Evolutionary conservation across 2,797 vertebrate genomes (phyloP).

Genomic region (Melanotaenia boesemani): DNA sequence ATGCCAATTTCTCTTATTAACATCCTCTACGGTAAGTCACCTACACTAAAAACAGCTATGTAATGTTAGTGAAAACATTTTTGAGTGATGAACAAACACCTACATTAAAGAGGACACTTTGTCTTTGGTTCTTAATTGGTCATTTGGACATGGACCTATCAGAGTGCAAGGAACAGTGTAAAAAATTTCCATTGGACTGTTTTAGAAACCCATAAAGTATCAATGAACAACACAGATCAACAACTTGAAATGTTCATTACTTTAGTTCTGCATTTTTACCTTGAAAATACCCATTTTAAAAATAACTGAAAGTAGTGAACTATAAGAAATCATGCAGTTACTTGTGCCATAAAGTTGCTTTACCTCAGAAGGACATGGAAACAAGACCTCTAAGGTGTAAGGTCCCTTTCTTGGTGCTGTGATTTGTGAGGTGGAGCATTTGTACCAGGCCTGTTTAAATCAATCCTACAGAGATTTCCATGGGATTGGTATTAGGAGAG

Average conservation of each 20-base stretch:
- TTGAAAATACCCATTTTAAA: neutral
- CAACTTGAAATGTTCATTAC: neutral
- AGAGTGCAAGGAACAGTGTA: neutral
- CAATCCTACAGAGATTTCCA: neutral
- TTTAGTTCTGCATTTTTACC: neutral
- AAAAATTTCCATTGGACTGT: neutral
- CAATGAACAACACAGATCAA: no score
- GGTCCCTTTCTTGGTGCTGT: no score
- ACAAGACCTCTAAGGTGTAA: neutral
- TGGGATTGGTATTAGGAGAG: neutral
- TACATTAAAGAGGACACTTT: neutral
- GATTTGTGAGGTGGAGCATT: no score
- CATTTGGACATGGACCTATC: neutral
- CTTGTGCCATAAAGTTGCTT: neutral
- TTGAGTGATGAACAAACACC: neutral
- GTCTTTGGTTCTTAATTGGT: neutral
- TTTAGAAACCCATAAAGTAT: neutral
- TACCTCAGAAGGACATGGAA: neutral
- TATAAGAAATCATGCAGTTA: neutral
- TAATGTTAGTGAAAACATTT: neutral
- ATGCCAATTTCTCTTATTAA: constrained; percentile 95
- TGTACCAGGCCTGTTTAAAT: neutral
- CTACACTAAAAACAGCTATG: neutral
- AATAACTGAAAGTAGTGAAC: neutral
- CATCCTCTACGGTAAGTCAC: constrained; percentile 93